phyloP scores from a whole-genome alignment of 2,797 vertebrate genomes.

The Esox masquinongy region DNA sequence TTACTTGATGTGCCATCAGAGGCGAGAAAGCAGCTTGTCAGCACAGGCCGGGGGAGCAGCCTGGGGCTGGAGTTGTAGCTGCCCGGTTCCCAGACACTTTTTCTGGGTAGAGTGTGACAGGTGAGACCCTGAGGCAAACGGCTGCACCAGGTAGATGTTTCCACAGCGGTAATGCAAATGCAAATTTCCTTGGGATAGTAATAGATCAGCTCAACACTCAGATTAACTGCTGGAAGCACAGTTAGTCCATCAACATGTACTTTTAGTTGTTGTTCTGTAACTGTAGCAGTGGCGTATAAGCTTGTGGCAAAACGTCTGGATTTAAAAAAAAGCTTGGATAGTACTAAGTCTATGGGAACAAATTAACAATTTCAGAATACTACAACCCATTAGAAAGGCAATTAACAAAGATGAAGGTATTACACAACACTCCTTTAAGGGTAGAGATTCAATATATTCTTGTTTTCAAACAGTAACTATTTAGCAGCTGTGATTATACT shows the following conservation, averaged over 20 bases:
- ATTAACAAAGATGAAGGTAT: neutral
- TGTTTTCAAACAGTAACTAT: neutral
- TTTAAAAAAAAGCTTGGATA: neutral
- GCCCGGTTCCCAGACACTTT: conserved; percentile 10
- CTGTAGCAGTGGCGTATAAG: neutral
- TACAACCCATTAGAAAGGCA: neutral
- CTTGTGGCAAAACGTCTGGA: neutral
- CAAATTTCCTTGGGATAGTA: conserved; percentile 22
- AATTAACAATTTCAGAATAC: neutral
- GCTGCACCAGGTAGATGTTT: conserved; percentile 40
- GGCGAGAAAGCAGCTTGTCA: conserved; percentile 38
- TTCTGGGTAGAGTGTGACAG: conserved; percentile 49
- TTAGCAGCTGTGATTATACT: neutral
- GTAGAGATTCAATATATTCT: neutral
- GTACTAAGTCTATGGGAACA: neutral
- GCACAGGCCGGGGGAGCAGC: conserved; percentile 39
- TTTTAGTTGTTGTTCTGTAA: neutral
- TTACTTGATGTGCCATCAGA: conserved; percentile 38
- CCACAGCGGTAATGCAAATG: conserved; percentile 31
- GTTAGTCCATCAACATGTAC: conserved; percentile 8
- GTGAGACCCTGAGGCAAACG: conserved; percentile 47
- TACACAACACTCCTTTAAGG: neutral
- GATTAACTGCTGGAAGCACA: neutral
- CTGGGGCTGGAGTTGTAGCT: conserved; percentile 38
- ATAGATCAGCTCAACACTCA: conserved; percentile 5